Conservation (phyloP, 1,140 invertebrate genomes). For the Drosophila nigrodunni region DNA sequence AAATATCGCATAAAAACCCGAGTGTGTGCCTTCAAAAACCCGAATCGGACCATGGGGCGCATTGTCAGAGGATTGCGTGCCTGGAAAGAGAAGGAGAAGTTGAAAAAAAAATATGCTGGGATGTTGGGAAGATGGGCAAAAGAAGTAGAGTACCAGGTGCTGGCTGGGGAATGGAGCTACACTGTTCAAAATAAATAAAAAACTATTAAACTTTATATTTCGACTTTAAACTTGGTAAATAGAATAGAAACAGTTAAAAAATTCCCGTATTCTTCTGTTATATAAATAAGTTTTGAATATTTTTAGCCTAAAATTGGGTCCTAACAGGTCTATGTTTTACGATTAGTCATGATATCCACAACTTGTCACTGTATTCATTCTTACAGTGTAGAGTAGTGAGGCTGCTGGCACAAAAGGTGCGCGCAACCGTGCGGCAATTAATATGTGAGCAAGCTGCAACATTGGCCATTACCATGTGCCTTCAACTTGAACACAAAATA, state of each 20-base stretch:
- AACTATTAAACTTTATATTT: no score
- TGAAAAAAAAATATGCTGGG: neutral
- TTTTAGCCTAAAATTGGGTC: no score
- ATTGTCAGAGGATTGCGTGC: slow-evolving; percentile 33
- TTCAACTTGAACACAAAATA: slow-evolving; percentile 83
- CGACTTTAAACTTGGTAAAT: no score
- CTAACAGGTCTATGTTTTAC: no score
- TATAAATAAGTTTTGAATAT: no score
- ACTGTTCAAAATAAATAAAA: no score
- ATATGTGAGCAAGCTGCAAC: slow-evolving; percentile 82
- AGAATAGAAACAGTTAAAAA: no score
- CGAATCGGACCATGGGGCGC: slow-evolving; percentile 41
- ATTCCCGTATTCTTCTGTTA: no score
- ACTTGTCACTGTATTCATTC: no score
- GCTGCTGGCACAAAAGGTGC: slow-evolving; percentile 70
- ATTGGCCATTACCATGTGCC: slow-evolving; percentile 82
- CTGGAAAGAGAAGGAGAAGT: slow-evolving; percentile 7
- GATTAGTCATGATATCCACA: no score
- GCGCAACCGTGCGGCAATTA: slow-evolving; percentile 81
- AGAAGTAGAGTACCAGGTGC: slow-evolving; percentile 6
- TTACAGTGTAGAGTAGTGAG: neutral
- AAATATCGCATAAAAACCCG: slow-evolving; percentile 78
- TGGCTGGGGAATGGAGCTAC: neutral
- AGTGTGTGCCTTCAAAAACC: slow-evolving; percentile 13
- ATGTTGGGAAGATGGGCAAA: slow-evolving; percentile 4